Conservation (phyloP, 92 coral and sea anemone genomes). For the Umimayanthus kanabou region DNA sequence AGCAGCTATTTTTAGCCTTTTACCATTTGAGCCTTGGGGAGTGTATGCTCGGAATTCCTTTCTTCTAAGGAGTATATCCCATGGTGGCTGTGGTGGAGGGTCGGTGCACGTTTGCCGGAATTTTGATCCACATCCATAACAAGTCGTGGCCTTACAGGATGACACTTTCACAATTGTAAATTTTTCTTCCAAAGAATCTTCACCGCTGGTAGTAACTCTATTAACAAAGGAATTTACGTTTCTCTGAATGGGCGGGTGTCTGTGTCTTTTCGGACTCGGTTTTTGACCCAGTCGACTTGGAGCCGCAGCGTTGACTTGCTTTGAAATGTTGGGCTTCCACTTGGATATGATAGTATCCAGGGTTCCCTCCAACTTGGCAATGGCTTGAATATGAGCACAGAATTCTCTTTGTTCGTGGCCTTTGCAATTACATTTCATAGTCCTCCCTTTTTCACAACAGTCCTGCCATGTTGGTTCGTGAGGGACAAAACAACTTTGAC, state of each 20-base stretch:
- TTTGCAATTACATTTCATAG: too few relatives aligned
- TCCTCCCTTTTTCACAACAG: too few relatives aligned
- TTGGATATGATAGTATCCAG: too few relatives aligned
- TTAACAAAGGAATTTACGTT: conserved; percentile 24
- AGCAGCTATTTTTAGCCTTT: conserved; percentile 37
- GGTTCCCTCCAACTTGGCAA: too few relatives aligned
- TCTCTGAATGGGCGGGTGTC: conserved; percentile 22
- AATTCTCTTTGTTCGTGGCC: too few relatives aligned
- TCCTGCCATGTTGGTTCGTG: not conserved
- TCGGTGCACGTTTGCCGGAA: conserved; percentile 7
- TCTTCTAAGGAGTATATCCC: conserved; percentile 42
- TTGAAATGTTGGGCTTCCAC: too few relatives aligned
- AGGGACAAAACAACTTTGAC: conserved; percentile 17
- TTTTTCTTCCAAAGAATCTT: conserved; percentile 3
- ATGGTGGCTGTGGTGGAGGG: conserved; percentile 34
- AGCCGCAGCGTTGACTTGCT: too few relatives aligned
- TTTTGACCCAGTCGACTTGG: too few relatives aligned
- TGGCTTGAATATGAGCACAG: too few relatives aligned
- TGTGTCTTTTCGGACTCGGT: too few relatives aligned
- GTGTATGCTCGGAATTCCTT: conserved; percentile 31
- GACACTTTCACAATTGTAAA: conserved; percentile 32
- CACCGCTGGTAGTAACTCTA: conserved; percentile 11
- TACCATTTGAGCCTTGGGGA: conserved; percentile 34
- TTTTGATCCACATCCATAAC: conserved; percentile 40
- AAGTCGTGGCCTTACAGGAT: conserved; percentile 34